Evolutionary conservation across 2,888 invertebrate genomes (phyloP), one percentile per base, ranked within the genome.

Genomic region (Euzophera pinguis): DNA sequence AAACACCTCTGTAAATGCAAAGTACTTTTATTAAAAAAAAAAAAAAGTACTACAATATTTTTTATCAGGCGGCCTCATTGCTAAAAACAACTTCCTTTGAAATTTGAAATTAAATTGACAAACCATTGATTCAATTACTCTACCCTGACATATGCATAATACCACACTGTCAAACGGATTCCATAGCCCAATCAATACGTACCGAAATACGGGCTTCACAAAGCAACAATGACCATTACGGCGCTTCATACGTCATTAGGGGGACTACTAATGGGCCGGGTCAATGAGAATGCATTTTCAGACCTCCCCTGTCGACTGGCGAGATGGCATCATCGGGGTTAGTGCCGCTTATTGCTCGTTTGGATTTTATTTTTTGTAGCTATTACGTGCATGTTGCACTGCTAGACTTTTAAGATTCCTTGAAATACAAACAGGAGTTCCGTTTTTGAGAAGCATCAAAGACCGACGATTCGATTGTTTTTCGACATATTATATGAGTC

Each of bases 281-380:
- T 57, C 72, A 73, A 75, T 81, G 82, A 82, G 73, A 65, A 64
- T 67, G 81, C 80, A 79, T 55, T 67, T 72, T 68, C 41, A 41
- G 48, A 61, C 54, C 58, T 57, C 62, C 60, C 64, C 61, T 32
- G 41, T n/a, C 41, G 41, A 41, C 22, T 22, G 13, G 1, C 38
- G 38, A 12, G 17, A 12, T 13, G 12, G 7, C 7, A 27, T 43
- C 41, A 41, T 43, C 12, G 22, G 12, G 27, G 22, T 27, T 41
- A 13, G 7, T 22, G 22, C 5, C 17, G 14, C 9, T 16, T 41
- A 41, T 41, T 41, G 41, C n/a, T n/a, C 17, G 41, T 41, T 41
- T 17, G 8, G 12, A 22, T 17, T 42, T n/a, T 17, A 17, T 10
- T 7, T 9, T 16, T 16, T 10, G 1, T 22, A n/a, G n/a, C n/a